phyloP scores from a whole-genome alignment of 2,888 invertebrate species.

The Auanema sp. region DNA sequence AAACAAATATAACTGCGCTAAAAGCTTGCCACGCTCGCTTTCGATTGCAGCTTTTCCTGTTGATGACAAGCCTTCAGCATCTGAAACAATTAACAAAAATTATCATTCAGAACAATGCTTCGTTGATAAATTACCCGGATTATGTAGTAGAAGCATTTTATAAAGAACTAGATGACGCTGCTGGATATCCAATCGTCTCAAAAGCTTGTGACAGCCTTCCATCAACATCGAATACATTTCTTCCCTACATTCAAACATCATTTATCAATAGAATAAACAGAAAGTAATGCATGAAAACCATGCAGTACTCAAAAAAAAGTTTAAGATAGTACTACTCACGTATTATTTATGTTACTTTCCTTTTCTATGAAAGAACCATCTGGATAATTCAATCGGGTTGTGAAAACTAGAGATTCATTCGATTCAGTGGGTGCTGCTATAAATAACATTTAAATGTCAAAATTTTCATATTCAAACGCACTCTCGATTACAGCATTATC shows the following conservation, averaged over 20 bases:
- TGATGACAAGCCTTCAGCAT: constrained; percentile 45
- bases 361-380: constrained; percentile 50
- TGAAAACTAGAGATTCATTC: too few relatives aligned
- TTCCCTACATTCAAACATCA: constrained; percentile 24
- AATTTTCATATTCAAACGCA: background rate
- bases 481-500: constrained; percentile 17
- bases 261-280: too few relatives aligned
- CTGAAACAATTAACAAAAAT: constrained; percentile 20
- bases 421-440: background rate
- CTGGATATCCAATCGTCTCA: constrained; percentile 38
- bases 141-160: constrained; percentile 49
- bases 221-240: constrained; percentile 48
- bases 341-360: constrained; percentile 22
- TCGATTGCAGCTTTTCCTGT: constrained; percentile 43
- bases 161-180: constrained; percentile 47
- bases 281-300: too few relatives aligned
- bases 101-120: background rate
- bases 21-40: constrained; percentile 31
- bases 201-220: constrained; percentile 45
- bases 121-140: constrained; percentile 33
- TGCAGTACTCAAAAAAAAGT: background rate
- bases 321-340: constrained; percentile 19
- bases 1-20: constrained; percentile 36
- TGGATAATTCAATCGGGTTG: constrained; percentile 40
- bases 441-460: background rate